Evolutionary conservation across 2,113 vertebrate genomes (phyloP).

Genomic region (Accipiter cooperii): DNA sequence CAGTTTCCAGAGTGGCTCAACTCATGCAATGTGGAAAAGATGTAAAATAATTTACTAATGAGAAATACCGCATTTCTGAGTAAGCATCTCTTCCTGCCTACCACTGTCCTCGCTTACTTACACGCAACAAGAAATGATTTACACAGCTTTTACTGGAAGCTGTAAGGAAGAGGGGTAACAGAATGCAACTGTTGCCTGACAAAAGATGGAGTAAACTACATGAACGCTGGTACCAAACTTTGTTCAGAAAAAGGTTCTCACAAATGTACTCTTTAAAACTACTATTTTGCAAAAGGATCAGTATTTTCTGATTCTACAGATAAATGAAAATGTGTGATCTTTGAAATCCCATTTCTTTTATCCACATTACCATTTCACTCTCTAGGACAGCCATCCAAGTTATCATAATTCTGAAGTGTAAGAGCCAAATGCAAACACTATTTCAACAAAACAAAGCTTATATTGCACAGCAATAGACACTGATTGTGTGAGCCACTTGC

Average conservation of each 20-base stretch:
- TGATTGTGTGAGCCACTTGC: neutral
- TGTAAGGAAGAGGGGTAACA: neutral
- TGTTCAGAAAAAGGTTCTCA: neutral
- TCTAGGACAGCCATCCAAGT: neutral
- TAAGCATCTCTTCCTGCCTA: neutral
- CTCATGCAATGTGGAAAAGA: neutral
- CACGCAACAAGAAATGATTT: neutral
- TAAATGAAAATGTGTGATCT: neutral
- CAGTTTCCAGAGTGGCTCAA: neutral
- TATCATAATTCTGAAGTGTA: neutral
- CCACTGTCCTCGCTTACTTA: neutral
- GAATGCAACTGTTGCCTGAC: neutral
- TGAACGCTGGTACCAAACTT: neutral
- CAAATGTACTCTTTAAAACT: neutral
- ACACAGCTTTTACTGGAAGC: neutral
- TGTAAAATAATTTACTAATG: neutral
- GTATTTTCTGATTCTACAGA: neutral
- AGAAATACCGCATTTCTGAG: neutral
- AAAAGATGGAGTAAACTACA: neutral
- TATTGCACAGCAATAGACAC: neutral
- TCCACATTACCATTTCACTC: neutral
- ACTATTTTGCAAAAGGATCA: neutral
- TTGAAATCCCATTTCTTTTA: neutral
- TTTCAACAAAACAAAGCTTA: neutral
- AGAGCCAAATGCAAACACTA: neutral